Evolutionary conservation across 2,888 invertebrate species (phyloP).

Genomic region (Eledona agricola): DNA sequence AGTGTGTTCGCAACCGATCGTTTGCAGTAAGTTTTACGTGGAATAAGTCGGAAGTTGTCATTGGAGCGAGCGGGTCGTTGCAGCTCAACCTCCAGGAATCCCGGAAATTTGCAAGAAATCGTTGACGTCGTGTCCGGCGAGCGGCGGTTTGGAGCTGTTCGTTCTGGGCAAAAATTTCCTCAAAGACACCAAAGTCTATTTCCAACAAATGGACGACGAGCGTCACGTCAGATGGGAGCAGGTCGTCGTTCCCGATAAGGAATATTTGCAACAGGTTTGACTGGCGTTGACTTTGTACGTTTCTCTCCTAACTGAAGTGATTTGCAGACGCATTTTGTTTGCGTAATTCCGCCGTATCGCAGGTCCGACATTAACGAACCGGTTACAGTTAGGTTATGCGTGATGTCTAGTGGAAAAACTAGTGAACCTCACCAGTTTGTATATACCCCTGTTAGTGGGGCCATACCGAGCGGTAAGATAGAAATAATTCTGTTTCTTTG

Average conservation of each 20-base stretch:
- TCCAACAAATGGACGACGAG: constrained; percentile 69
- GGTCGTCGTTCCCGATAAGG: constrained; percentile 85
- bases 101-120: constrained; percentile 94
- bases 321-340: constrained; percentile 84
- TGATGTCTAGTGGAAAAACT: constrained; percentile 85
- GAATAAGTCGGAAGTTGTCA: constrained; percentile 1
- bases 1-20: constrained; percentile 89
- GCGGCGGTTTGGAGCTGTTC: constrained; percentile 85
- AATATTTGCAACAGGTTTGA: constrained; percentile 84
- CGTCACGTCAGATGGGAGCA: constrained; percentile 77
- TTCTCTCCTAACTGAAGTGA: constrained; percentile 13
- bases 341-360: constrained; percentile 82
- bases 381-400: constrained; percentile 78
- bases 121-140: constrained; percentile 78
- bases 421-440: constrained; percentile 87
- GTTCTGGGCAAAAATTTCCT: constrained; percentile 92
- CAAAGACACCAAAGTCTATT: constrained; percentile 87
- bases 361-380: constrained; percentile 75
- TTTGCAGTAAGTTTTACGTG: constrained; percentile 80
- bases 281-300: constrained; percentile 2
- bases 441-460: constrained; percentile 73
- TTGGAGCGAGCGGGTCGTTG: not conserved
- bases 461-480: constrained; percentile 61
- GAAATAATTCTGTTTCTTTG: constrained; percentile 48
- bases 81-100: constrained; percentile 91